These are phyloP conservation scores for Noctua janthina DNA, from an alignment of 2,888 invertebrate species.

Conservation along the genomic window DNA sequence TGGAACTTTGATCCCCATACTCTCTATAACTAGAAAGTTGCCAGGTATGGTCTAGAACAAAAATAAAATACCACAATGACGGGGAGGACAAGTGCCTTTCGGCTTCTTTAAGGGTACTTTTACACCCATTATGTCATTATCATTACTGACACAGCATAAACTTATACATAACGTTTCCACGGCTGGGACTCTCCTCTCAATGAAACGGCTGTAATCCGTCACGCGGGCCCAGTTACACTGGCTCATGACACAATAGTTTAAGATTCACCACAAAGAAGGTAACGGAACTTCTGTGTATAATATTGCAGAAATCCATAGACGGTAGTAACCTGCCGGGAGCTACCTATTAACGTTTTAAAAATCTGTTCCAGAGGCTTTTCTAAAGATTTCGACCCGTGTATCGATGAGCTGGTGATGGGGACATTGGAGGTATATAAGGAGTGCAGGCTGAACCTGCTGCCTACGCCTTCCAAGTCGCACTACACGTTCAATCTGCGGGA, in stretches of 20 bases:
- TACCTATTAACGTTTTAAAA: neutral
- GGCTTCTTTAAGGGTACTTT: too few relatives aligned
- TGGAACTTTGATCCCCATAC: too few relatives aligned
- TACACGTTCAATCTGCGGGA: slow-evolving; percentile 98
- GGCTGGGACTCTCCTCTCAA: neutral
- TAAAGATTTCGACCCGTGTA: slow-evolving; percentile 98
- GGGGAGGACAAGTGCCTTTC: too few relatives aligned
- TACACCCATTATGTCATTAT: neutral
- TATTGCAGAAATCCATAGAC: neutral
- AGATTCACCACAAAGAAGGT: neutral
- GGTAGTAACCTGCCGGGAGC: neutral
- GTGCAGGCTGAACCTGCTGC: slow-evolving; percentile 95
- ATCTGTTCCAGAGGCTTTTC: slow-evolving; percentile 94
- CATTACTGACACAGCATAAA: neutral
- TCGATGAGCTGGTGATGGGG: slow-evolving; percentile 96
- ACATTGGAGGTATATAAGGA: slow-evolving; percentile 97
- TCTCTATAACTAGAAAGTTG: too few relatives aligned
- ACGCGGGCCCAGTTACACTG: neutral
- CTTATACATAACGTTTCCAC: neutral
- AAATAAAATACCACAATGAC: too few relatives aligned
- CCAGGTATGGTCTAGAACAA: too few relatives aligned
- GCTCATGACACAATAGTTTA: neutral
- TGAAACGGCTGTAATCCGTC: neutral
- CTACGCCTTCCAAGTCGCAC: slow-evolving; percentile 98
- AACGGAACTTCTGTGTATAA: neutral